Evolutionary conservation across 2,797 vertebrate genomes (phyloP), one percentile per base, ranked within the genome.

Genomic region (Enteromius radiatus): DNA sequence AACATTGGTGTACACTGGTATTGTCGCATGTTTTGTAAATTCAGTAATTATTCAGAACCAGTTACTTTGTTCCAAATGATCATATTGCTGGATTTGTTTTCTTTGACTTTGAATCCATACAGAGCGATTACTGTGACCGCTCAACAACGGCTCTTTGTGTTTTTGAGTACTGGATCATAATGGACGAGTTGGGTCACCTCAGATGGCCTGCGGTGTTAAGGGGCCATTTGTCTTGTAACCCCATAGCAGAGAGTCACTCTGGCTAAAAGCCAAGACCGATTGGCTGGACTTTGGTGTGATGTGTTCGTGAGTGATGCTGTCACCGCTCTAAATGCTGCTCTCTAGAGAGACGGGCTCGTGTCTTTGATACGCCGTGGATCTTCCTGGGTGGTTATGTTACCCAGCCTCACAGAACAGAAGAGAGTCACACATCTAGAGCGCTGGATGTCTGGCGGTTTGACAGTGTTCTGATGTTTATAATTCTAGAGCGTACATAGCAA

Each of bases 181-280:
- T 87, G 87, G 89, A 90, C 88, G 82, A 86, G 83, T 83, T 86
- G 88, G 90, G 88, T 91, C 90, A 90, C 64, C 84, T 86, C 31
- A 84, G 85, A 76, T 89, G 87, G 83, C 88, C 88, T 86, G 87
- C 88, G 78, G 76, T 85, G 89, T 86, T 91, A 91, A 91, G 85
- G 78, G 84, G 80, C 82, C 89, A 86, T 92, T 92, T 91, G 85
- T 89, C 90, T 89, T 79, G 86, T 86, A 90, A 92, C 83, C 88
- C 85, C 63, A 78, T 3, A 73, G 88, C 88, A 79, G 74, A 70
- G 68, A 86, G 88, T 92, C 90, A 88, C 88, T 89, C 68, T 92
- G 91, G 91, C 89, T 90, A 90, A 91, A 83, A 84, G 87, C 88
- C 91, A 91, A 84, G 76, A 83, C 6, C 12, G 80, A 88, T 84